phyloP scores from a whole-genome alignment of 2,113 vertebrate genomes.

The Micronycteris hirsuta region DNA sequence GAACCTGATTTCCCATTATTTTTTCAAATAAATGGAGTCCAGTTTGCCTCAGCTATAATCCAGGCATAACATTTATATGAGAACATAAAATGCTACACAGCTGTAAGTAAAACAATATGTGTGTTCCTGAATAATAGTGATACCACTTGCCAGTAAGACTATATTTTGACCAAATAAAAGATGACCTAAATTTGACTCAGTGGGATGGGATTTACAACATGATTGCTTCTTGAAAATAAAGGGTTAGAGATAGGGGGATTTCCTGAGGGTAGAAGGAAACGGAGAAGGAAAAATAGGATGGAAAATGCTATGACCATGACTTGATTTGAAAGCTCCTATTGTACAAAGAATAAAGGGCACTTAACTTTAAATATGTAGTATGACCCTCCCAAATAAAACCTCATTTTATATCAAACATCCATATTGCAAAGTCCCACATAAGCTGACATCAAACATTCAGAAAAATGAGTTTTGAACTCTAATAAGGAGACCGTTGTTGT shows the following conservation, averaged over 20 bases:
- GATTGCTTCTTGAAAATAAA: constrained; percentile 87
- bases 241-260: constrained; percentile 34
- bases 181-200: constrained; percentile 90
- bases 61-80: constrained; percentile 86
- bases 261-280: neutral
- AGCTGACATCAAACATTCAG: neutral
- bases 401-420: neutral
- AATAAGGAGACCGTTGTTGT: neutral
- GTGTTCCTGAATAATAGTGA: constrained; percentile 83
- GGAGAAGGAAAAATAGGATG: neutral
- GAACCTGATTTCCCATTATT: constrained; percentile 63
- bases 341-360: constrained; percentile 2
- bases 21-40: constrained; percentile 80
- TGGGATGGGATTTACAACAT: constrained; percentile 82
- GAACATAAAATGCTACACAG: constrained; percentile 84
- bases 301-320: neutral
- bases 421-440: neutral
- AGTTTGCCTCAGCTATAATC: constrained; percentile 82
- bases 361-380: neutral
- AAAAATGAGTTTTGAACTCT: neutral
- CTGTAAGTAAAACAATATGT: constrained; percentile 89
- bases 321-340: neutral
- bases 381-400: constrained; percentile 27
- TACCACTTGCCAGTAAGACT: constrained; percentile 82
- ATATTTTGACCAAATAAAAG: constrained; percentile 87